Percentiles rank a stretch among this genome's conserved stretches.
These are phyloP conservation scores for Cyanoliseus patagonus DNA, from an alignment of 2,113 vertebrate genomes.

Conservation along the genomic window DNA sequence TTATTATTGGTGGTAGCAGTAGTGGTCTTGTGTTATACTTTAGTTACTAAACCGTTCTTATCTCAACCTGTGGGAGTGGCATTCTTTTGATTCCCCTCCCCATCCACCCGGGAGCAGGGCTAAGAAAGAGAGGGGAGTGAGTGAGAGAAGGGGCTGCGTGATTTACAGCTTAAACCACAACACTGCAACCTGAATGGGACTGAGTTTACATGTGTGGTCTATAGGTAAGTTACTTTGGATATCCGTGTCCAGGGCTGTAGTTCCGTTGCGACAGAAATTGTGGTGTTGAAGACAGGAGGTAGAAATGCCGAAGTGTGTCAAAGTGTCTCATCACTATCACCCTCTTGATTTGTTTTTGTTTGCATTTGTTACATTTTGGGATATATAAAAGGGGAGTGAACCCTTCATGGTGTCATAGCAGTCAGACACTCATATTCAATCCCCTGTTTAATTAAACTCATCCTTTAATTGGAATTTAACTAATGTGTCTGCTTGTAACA, in stretches of 20 bases:
- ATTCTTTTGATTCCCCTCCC: too few relatives aligned
- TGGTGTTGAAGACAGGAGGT: background rate
- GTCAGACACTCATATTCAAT: background rate
- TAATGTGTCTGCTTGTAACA: background rate
- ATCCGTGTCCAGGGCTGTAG: accelerated
- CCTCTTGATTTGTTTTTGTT: background rate
- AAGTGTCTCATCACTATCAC: background rate
- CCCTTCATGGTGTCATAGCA: background rate
- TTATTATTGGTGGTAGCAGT: too few relatives aligned
- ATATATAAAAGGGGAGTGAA: background rate
- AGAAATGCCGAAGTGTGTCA: background rate
- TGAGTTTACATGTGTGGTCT: background rate
- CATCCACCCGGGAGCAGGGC: too few relatives aligned
- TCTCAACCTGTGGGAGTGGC: too few relatives aligned
- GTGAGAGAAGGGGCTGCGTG: too few relatives aligned
- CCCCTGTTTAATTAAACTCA: background rate
- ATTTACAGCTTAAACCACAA: too few relatives aligned
- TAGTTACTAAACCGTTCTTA: too few relatives aligned
- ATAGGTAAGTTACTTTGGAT: background rate
- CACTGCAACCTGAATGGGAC: too few relatives aligned
- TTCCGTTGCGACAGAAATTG: background rate
- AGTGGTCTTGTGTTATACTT: too few relatives aligned
- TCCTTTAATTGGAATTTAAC: background rate
- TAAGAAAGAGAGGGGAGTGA: too few relatives aligned
- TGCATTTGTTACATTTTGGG: background rate